These are phyloP conservation scores for Priocnemis perturbator DNA, from an alignment of 2,888 invertebrate species.

Conservation along the genomic window DNA sequence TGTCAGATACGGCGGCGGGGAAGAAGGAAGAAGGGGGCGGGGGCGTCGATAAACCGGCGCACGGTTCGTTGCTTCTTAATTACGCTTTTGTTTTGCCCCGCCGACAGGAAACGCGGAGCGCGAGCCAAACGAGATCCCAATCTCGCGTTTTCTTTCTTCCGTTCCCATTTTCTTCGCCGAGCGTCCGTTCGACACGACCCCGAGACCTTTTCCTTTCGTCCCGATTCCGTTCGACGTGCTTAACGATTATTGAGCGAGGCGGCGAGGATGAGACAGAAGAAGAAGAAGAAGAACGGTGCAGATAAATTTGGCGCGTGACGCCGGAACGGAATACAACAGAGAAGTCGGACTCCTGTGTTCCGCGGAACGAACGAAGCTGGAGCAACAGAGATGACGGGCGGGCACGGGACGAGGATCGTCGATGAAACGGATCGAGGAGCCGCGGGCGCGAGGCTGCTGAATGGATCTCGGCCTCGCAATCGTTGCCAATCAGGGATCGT, in stretches of 20 bases:
- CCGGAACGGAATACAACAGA: too few species aligned
- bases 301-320: neutral
- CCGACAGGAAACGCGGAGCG: conserved; percentile 8
- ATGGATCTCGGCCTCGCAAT: too few species aligned
- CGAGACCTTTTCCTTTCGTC: conserved; percentile 2
- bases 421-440: too few species aligned
- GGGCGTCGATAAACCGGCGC: conserved; percentile 7
- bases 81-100: conserved; percentile 10
- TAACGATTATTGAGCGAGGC: neutral
- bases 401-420: too few species aligned
- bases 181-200: neutral
- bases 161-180: conserved; percentile 7
- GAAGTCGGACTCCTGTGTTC: too few species aligned
- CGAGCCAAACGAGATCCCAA: conserved; percentile 16
- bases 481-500: too few species aligned
- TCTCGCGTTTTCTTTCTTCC: conserved; percentile 16
- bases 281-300: neutral
- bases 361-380: too few species aligned
- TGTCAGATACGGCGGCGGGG: neutral
- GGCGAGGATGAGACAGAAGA: neutral
- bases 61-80: conserved; percentile 11
- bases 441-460: too few species aligned
- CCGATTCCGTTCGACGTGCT: neutral
- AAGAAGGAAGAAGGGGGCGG: neutral
- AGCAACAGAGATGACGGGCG: too few species aligned